Percentiles rank a stretch among this genome's conserved stretches.
These are phyloP conservation scores for Nesometra sesokonis DNA, from an alignment of 35 echinoderm and acorn worm genomes.

Conservation along the genomic window DNA sequence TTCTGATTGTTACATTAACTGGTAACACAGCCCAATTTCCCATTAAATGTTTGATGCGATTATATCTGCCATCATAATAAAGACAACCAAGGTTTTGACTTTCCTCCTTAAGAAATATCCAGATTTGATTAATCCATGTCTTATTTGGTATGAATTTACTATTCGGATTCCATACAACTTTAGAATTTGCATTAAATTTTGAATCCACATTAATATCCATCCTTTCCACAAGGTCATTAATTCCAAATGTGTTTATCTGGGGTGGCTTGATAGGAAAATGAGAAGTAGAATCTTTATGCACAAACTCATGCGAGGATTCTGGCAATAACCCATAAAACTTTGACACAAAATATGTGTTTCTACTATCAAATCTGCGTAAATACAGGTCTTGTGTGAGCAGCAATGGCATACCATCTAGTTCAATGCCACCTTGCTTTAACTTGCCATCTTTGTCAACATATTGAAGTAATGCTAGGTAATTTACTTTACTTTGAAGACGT, in stretches of 20 bases:
- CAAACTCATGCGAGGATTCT: slow-evolving; percentile 20
- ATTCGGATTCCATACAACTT: neutral
- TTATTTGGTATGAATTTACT: neutral
- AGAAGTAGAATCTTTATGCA: slow-evolving; percentile 8
- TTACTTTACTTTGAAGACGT: neutral
- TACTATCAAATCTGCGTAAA: slow-evolving; percentile 4
- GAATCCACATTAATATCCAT: neutral
- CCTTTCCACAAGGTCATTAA: slow-evolving; percentile 4
- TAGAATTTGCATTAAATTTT: neutral
- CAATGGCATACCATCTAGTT: slow-evolving; percentile 26
- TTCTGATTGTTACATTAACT: neutral
- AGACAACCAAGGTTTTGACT: slow-evolving; percentile 1
- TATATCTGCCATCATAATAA: neutral
- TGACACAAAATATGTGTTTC: slow-evolving; percentile 7
- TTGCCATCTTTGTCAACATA: slow-evolving; percentile 13
- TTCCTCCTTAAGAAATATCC: slow-evolving; percentile 9
- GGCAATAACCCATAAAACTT: neutral
- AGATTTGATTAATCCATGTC: neutral
- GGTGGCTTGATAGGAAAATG: neutral
- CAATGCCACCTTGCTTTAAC: neutral
- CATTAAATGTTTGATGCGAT: neutral
- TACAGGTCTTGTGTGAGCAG: slow-evolving; percentile 33
- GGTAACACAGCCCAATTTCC: neutral
- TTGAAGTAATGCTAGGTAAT: slow-evolving; percentile 1
- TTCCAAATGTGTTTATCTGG: slow-evolving; percentile 6